Base-by-base conservation (phyloP, 2,888 invertebrate genomes). In the Corbicula japonica region DNA sequence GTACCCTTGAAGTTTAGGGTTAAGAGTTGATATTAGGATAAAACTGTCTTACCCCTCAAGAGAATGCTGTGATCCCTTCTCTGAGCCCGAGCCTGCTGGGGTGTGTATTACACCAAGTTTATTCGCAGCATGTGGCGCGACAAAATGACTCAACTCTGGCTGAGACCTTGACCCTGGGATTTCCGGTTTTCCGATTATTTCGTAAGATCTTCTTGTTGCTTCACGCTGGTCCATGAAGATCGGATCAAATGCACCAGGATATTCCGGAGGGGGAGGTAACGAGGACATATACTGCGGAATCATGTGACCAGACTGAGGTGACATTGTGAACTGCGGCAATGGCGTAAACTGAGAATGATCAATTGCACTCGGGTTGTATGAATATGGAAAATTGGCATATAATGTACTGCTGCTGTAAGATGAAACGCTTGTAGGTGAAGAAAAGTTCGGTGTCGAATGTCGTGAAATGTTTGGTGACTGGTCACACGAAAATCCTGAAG, bases 91-190 rank as follows among this genome's bases (percentile, higher is more conserved):
- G 12, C 84, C 80, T 15, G 73, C 76, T 28, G 78, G 75, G 41
- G 76, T 80, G n/a, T 69, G 62, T 12, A 83, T 21, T 5, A 83
- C 63, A 30, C 61, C 77, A 18, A 63, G 41, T 38, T 65, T 75
- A 65, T 80, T 83, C 44, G 63, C 66, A 23, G 63, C 66, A 23
- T 86, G 84, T 44, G 84, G 69, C 63, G 89, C 86, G 70, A 82
- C 94, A 48, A 95, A 90, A 93, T 96, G 95, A 0, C 96, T 96
- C 83, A 97, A 94, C 94, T 97, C 97, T 0, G 97, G 97, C 92
- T 97, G 97, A 0, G 97, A 97, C 88, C 97, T 95, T 5, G 97
- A 97, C 21, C 83, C 80, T 15, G 86, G 83, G 28, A 87, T 79
- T 35, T 87, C 87, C 0, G 79, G 66, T 72, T 88, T 86, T 21